Base-by-base conservation (phyloP, 2,113 vertebrate species). In the Patagioenas fasciata region DNA sequence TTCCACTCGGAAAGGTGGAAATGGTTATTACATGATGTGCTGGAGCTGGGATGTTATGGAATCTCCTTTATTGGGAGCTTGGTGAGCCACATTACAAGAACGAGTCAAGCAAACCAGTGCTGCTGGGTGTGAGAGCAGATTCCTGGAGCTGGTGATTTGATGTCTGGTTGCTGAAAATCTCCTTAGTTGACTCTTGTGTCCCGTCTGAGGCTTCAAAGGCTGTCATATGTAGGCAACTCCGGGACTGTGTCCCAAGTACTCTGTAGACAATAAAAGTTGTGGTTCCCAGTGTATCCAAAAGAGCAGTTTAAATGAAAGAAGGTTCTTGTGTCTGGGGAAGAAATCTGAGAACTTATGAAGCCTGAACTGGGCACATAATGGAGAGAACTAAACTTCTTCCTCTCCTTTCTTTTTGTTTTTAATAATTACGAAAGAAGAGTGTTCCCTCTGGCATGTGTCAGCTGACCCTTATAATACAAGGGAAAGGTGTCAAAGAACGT, bases 41-140 rank as follows among this genome's bases (percentile, higher is more conserved):
- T 80, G 92, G 47, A 90, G 67, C 87, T 28, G 66, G 90, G 88
- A 58, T 85, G 66, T 57, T 72, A 72, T 92, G 88, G 94, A 94
- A 51, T 71, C 66, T 90, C 71, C 66, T 96, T 73, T 91, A 73
- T 32, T 32, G 81, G 75, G 73, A 93, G 62, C 74, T 93, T 95
- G 96, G 96, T 87, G 91, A 97, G 85, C 58, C 62, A 32, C 56
- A 85, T 88, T 81, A 73, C 34, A 91, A 36, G 89, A 90, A 97
- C 13, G 2, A 93, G 96, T 73, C 80, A 60, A 94, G 80, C 87
- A 93, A 96, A 96, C 85, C 70, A 73, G 88, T 78, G 66, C 79
- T 50, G 48, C 71, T 96, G 94, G 95, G 89, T 70, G 93, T 96
- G 95, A 93, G 85, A 70, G 67, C 47, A 57, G 92, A 93, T 95